Evolutionary conservation across 2,888 invertebrate genomes (phyloP), one percentile per base, ranked within the genome.

Genomic region (Alloplasta piceator): DNA sequence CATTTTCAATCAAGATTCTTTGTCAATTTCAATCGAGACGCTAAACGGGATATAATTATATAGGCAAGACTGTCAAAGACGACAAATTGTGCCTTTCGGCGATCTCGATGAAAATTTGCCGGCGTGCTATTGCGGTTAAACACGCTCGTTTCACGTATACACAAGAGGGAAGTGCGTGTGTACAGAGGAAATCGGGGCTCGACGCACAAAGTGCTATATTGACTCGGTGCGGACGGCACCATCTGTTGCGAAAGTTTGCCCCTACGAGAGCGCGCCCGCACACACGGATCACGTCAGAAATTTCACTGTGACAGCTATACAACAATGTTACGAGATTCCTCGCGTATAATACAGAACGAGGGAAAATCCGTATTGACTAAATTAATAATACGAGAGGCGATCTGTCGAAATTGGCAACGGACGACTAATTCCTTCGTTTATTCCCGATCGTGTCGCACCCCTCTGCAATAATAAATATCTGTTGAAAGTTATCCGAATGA

Each of bases 341-440:
- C 26, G 60, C 58, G 12, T 64, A 46, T 43, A 46, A 61, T 9
- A n/a, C 61, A 41, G 5, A 67, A 43, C 72, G 50, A 26, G 26
- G 50, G 61, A 76, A 80, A 75, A 75, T 66, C 85, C 74, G 85
- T 87, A 89, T 88, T 90, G 89, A 89, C 87, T 84, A 89, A 91
- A 91, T 91, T 91, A 91, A 91, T 91, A 91, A 91, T 89, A 87
- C 85, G 83, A 87, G 26, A 26, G 26, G 89, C 86, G 90, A 88
- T 86, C 83, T 84, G 85, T 82, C 86, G 82, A 85, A 86, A 89
- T 86, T 87, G 89, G 87, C 87, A 87, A 87, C 85, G 26, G 26
- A 26, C 26, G 86, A 87, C 88, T 90, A 89, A 90, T 90, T 90
- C 87, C 26, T 85, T 77, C 71, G 82, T 85, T 84, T 84, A 77